Percentiles rank a stretch among this genome's conserved stretches.
phyloP scores from a whole-genome alignment of 2,888 invertebrate genomes.

The Hypolimnas misippus region DNA sequence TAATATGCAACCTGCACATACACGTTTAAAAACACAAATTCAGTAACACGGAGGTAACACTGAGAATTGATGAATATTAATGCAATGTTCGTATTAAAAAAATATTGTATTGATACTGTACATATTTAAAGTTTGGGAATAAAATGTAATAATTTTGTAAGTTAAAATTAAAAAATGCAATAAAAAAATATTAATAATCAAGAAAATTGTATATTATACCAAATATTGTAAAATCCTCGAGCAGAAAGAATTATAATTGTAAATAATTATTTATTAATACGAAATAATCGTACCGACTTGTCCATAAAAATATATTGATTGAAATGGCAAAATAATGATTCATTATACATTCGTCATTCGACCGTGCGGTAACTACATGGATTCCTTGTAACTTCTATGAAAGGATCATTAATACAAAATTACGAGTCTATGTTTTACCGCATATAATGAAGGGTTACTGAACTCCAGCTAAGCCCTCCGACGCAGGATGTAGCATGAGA shows the following conservation, averaged over 20 bases:
- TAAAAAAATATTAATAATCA: no score
- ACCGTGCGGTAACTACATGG: not conserved
- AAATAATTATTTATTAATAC: not conserved
- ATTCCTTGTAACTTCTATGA: not conserved
- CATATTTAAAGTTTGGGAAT: not conserved
- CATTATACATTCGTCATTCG: slow-evolving; percentile 13
- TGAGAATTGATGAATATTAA: no score
- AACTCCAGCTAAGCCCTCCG: slow-evolving; percentile 6
- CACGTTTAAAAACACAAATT: no score
- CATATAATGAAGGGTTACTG: slow-evolving; percentile 15
- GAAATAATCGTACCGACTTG: not conserved
- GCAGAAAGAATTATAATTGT: not conserved
- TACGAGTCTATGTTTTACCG: not conserved
- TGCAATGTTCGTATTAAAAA: not conserved
- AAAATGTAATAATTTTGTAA: no score
- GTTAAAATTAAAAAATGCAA: no score
- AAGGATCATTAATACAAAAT: slow-evolving; percentile 1
- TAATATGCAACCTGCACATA: no score
- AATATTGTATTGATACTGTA: not conserved
- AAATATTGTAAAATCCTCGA: no score
- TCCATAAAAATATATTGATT: not conserved
- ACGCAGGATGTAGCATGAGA: slow-evolving; percentile 8
- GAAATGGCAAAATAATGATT: not conserved
- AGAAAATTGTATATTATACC: no score
- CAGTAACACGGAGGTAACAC: no score